Percentiles rank a stretch among this genome's conserved stretches.
Conservation (phyloP, 1,140 invertebrate species). For the Mercenaria mercenaria region DNA sequence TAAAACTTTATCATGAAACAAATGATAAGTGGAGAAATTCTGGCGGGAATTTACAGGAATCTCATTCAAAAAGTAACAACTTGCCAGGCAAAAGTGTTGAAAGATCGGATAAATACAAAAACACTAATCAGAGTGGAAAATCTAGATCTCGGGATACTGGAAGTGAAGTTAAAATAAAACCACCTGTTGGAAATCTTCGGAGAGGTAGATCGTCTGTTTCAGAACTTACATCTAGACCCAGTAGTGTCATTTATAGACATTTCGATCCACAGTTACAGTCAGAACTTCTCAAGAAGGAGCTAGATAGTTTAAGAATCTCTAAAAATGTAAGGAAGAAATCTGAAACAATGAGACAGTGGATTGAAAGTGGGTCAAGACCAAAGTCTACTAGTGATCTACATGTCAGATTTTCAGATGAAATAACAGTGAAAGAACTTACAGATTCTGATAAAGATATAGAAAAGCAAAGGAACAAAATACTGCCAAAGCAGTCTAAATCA, state of each 20-base stretch:
- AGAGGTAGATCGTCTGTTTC: slow-evolving; percentile 22
- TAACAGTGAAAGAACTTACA: not conserved
- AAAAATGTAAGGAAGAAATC: slow-evolving; percentile 61
- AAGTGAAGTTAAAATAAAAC: not conserved
- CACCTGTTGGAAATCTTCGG: not conserved
- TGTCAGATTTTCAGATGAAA: slow-evolving; percentile 54
- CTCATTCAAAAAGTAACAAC: not conserved
- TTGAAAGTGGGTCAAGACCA: slow-evolving; percentile 16
- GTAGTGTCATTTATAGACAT: slow-evolving; percentile 43
- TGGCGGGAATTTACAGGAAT: not conserved
- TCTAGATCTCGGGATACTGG: not conserved
- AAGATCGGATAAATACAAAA: not conserved
- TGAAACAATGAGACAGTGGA: slow-evolving; percentile 45
- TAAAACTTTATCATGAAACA: not conserved
- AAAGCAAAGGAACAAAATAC: not conserved
- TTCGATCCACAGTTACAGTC: slow-evolving; percentile 56
- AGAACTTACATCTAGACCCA: slow-evolving; percentile 8
- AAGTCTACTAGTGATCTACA: slow-evolving; percentile 40
- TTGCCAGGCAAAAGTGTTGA: not conserved
- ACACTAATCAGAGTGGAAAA: not conserved
- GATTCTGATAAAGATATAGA: not conserved
- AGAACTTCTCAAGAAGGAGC: slow-evolving; percentile 51
- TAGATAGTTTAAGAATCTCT: slow-evolving; percentile 40
- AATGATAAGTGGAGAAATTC: not conserved
- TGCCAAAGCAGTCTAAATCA: slow-evolving; percentile 35